These are phyloP conservation scores for Cryptus armator DNA, from an alignment of 2,888 invertebrate genomes.

Conservation along the genomic window DNA sequence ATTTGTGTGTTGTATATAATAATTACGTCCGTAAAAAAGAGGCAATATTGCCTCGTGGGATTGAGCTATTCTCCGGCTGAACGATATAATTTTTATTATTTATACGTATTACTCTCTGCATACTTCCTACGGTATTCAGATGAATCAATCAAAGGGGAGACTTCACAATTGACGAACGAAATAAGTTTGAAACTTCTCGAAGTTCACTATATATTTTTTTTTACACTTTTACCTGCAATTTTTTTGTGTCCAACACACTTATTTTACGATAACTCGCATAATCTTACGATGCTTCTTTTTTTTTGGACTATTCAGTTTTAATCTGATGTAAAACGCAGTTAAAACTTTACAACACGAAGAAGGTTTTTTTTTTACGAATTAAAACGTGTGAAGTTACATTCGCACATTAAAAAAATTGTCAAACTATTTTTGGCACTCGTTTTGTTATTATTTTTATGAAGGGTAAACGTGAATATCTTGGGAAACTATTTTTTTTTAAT, in stretches of 20 bases:
- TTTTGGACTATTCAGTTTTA: conserved; percentile 4
- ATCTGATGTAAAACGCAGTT: background rate
- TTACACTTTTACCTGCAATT: background rate
- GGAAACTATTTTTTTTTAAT: background rate
- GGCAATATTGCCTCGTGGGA: conserved; percentile 38
- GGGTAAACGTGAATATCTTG: background rate
- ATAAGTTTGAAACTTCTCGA: conserved; percentile 15
- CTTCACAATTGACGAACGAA: conserved; percentile 16
- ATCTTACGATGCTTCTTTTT: background rate
- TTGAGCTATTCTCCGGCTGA: conserved; percentile 38
- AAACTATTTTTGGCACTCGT: background rate
- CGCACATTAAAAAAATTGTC: background rate
- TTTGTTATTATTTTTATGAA: background rate
- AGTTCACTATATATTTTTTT: background rate
- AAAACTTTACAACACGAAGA: background rate
- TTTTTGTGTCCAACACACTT: background rate
- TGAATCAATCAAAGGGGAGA: conserved; percentile 29
- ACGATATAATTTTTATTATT: conserved; percentile 48
- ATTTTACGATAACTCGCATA: background rate
- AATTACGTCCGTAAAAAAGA: conserved; percentile 46
- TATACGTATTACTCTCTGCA: conserved; percentile 41
- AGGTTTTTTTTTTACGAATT: background rate
- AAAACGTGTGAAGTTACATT: background rate
- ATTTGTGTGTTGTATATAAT: conserved; percentile 60
- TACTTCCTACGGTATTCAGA: conserved; percentile 11